phyloP scores from a whole-genome alignment of 2,888 invertebrate species.

The Venusia cambrica region DNA sequence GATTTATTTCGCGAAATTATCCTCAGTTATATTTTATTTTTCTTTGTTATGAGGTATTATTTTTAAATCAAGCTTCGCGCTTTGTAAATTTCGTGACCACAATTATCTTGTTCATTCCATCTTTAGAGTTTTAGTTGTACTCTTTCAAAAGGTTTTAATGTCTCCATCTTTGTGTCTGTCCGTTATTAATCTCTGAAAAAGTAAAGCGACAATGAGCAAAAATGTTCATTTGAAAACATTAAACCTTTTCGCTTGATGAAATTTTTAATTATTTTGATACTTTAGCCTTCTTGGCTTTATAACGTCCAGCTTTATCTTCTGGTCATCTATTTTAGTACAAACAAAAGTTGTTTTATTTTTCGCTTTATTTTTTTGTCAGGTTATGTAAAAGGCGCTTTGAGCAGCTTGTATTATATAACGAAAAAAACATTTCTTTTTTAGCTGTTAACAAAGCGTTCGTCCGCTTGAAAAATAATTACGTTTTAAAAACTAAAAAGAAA shows the following conservation, averaged over 20 bases:
- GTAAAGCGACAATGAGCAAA: constrained; percentile 53
- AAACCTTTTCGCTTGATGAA: constrained; percentile 53
- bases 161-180: constrained; percentile 64
- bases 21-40: too few species aligned
- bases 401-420: too few species aligned
- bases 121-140: constrained; percentile 44
- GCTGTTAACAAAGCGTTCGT: too few species aligned
- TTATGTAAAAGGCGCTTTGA: too few species aligned
- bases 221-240: constrained; percentile 49
- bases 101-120: constrained; percentile 59
- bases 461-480: too few species aligned
- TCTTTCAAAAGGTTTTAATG: constrained; percentile 66
- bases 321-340: constrained; percentile 30
- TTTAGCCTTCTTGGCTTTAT: constrained; percentile 26
- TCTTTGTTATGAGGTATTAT: too few species aligned
- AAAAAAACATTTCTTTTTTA: too few species aligned
- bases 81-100: constrained; percentile 37
- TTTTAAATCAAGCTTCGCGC: background rate
- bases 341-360: constrained; percentile 25
- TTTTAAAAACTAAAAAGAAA: too few species aligned
- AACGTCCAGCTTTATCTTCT: constrained; percentile 31
- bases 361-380: too few species aligned
- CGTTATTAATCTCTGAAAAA: constrained; percentile 71
- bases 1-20: too few species aligned
- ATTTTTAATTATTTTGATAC: constrained; percentile 50